A percentile compares a stretch with the other conserved stretches of the same genome.
These are phyloP conservation scores for Sebastes alutus DNA, from an alignment of 2,797 vertebrate species.

Conservation along the genomic window DNA sequence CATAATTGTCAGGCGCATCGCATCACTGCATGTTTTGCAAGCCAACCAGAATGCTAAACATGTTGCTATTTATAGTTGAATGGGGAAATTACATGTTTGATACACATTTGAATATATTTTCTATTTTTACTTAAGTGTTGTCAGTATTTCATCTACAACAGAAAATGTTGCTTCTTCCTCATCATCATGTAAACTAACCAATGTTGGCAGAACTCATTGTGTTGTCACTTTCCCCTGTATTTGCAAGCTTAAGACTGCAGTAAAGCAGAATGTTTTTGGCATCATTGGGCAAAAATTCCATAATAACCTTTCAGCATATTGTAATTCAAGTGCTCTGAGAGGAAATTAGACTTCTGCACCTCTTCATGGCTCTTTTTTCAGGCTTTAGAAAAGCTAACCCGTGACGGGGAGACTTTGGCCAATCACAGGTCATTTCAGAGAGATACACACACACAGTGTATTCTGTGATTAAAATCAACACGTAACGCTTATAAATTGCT, in stretches of 20 bases:
- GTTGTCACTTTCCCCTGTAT: background rate
- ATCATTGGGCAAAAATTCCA: too few relatives aligned
- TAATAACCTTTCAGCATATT: too few relatives aligned
- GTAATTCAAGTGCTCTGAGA: too few relatives aligned
- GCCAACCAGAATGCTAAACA: background rate
- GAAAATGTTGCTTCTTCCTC: background rate
- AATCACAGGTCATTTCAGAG: too few relatives aligned
- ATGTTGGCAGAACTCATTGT: background rate
- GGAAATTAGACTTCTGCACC: too few relatives aligned
- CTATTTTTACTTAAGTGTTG: background rate
- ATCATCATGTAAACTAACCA: background rate
- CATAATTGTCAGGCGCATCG: background rate
- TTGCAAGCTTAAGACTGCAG: background rate
- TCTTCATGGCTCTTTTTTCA: too few relatives aligned
- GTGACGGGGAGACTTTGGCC: too few relatives aligned
- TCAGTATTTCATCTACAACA: background rate
- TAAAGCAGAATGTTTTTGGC: too few relatives aligned
- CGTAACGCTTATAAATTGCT: too few relatives aligned
- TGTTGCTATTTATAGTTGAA: constrained; percentile 1
- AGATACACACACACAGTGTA: background rate
- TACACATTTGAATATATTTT: background rate
- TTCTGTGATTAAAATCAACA: background rate
- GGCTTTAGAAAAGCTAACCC: too few relatives aligned
- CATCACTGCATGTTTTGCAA: constrained; percentile 3
- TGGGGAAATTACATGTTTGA: background rate